Percentiles rank a stretch among this genome's conserved stretches.
phyloP scores from a whole-genome alignment of 1,140 invertebrate species.

The Sinella curviseta region DNA sequence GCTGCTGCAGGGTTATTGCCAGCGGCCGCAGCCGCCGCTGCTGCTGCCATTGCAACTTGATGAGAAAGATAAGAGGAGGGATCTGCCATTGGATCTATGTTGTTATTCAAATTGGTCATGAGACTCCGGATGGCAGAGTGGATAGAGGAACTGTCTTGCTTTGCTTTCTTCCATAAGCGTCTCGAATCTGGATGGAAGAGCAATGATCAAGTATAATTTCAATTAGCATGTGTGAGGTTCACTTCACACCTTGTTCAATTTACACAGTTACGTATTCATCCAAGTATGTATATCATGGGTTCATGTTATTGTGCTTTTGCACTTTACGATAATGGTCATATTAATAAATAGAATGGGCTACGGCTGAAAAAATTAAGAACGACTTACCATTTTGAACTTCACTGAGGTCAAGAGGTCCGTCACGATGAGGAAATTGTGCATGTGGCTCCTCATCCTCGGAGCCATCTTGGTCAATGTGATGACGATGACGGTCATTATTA shows the following conservation, averaged over 20 bases:
- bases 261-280: too few species aligned
- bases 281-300: too few species aligned
- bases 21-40: background rate
- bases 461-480: slow-evolving; percentile 19
- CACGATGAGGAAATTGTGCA: background rate
- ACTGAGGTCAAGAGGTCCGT: slow-evolving; percentile 45
- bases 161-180: background rate
- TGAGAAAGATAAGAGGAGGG: slow-evolving; percentile 9
- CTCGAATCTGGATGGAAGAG: background rate
- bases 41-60: slow-evolving; percentile 9
- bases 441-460: slow-evolving; percentile 37
- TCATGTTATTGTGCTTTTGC: too few species aligned
- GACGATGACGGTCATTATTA: background rate
- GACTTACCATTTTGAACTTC: slow-evolving; percentile 48
- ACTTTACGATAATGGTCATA: too few species aligned
- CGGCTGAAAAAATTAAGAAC: too few species aligned
- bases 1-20: background rate
- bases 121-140: slow-evolving; percentile 7
- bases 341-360: too few species aligned
- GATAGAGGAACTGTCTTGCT: background rate
- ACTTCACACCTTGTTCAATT: too few species aligned
- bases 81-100: background rate
- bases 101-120: slow-evolving; percentile 21
- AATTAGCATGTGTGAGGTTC: too few species aligned
- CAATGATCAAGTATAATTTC: background rate